A percentile compares a stretch with the other conserved stretches of the same genome.
These are phyloP conservation scores for Cuniculus paca DNA, from an alignment of 2,797 vertebrate species.

Conservation along the genomic window DNA sequence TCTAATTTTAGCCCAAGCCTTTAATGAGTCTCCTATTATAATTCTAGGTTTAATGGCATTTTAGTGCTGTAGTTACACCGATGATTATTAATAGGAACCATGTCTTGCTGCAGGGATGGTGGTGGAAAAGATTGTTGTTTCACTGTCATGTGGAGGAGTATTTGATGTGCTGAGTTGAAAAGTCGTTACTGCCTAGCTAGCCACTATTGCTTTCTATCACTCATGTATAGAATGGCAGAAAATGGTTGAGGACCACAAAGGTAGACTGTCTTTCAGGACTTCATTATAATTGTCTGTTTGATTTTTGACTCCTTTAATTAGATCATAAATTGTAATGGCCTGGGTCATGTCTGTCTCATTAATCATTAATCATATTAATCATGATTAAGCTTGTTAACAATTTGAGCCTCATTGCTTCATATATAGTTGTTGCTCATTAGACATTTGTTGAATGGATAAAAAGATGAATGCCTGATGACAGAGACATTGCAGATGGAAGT, in stretches of 20 bases:
- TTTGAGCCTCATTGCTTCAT: not conserved
- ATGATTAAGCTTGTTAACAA: constrained; percentile 25
- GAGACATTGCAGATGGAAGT: not conserved
- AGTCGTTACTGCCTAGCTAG: not conserved
- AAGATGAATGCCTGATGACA: not conserved
- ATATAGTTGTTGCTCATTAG: not conserved
- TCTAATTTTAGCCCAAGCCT: constrained; percentile 36
- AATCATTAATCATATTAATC: constrained; percentile 37
- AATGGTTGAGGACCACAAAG: constrained; percentile 9
- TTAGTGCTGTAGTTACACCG: not conserved
- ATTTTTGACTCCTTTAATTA: constrained; percentile 13
- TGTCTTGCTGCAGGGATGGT: not conserved
- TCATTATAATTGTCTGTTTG: constrained; percentile 33
- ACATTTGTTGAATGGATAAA: constrained; percentile 27
- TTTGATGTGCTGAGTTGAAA: not conserved
- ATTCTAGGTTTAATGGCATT: constrained; percentile 39
- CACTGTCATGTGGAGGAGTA: not conserved
- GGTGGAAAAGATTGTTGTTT: not conserved
- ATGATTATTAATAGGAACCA: not conserved
- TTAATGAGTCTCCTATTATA: constrained; percentile 42
- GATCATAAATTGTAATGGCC: constrained; percentile 9
- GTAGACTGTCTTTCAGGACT: not conserved
- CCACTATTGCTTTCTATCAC: not conserved
- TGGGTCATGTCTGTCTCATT: not conserved
- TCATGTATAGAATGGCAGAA: not conserved